A percentile compares a stretch with the other conserved stretches of the same genome.
Conservation (phyloP, 2,888 invertebrate species). For the Erebia ligea region DNA sequence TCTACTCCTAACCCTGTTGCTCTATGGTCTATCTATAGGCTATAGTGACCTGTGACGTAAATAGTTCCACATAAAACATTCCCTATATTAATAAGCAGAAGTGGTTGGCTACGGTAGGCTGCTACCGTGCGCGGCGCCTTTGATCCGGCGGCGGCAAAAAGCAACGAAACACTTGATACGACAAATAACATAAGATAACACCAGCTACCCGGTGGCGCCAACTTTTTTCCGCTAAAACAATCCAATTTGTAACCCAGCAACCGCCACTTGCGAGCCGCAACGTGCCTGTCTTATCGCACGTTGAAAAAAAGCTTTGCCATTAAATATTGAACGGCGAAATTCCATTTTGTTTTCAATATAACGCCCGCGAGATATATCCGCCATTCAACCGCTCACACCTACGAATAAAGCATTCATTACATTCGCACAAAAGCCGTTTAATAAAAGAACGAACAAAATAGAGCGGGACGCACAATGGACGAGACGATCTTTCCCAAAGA, state of each 20-base stretch:
- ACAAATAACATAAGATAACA: constrained; percentile 80
- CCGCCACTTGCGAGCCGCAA: constrained; percentile 1
- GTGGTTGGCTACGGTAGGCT: constrained; percentile 54
- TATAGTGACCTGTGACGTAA: constrained; percentile 61
- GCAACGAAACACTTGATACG: constrained; percentile 73
- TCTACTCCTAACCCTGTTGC: neutral
- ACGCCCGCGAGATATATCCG: constrained; percentile 48
- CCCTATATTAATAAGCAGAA: constrained; percentile 56
- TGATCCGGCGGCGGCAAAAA: constrained; percentile 63
- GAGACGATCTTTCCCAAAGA: constrained; percentile 78
- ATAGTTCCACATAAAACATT: constrained; percentile 51
- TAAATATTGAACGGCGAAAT: constrained; percentile 41
- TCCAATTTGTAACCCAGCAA: constrained; percentile 51
- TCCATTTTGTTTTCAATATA: constrained; percentile 48
- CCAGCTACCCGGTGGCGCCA: constrained; percentile 64
- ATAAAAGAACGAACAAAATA: constrained; percentile 66
- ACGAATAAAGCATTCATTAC: constrained; percentile 78
- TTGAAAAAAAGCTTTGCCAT: constrained; percentile 25
- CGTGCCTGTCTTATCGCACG: constrained; percentile 50
- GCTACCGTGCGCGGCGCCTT: constrained; percentile 76
- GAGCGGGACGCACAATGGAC: constrained; percentile 69
- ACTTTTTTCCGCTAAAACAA: constrained; percentile 63
- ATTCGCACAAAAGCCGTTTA: constrained; percentile 74
- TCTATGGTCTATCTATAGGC: neutral
- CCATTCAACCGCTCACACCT: constrained; percentile 74